A percentile compares a stretch with the other conserved stretches of the same genome.
phyloP scores from a whole-genome alignment of 2,113 vertebrate genomes.

The Tonatia bakeri region DNA sequence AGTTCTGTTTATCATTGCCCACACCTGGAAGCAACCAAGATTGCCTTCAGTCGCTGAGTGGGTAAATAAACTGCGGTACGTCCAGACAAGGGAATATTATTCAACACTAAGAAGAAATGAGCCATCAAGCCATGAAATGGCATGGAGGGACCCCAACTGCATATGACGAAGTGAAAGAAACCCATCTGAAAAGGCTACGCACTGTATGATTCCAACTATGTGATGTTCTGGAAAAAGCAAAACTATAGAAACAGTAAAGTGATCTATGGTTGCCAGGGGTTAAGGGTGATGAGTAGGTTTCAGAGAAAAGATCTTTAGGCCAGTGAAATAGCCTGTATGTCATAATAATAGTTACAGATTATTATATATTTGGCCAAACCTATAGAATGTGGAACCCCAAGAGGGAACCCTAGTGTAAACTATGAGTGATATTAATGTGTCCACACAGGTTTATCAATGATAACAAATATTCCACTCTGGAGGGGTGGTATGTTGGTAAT shows the following conservation, averaged over 20 bases:
- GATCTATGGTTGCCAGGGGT: not conserved
- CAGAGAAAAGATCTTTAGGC: not conserved
- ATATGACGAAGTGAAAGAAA: not conserved
- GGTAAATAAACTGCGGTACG: not conserved
- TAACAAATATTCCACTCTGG: not conserved
- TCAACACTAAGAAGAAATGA: not conserved
- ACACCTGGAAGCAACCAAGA: not conserved
- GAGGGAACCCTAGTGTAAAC: not conserved
- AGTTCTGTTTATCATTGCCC: not conserved
- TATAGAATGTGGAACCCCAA: not conserved
- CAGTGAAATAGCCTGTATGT: not conserved
- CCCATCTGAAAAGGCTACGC: not conserved
- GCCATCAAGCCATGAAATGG: not conserved
- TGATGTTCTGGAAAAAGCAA: not conserved
- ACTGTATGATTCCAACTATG: no score
- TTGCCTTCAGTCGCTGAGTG: not conserved
- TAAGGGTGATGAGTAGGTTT: not conserved
- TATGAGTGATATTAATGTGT: not conserved
- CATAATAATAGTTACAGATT: no score
- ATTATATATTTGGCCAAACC: not conserved
- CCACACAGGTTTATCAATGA: not conserved
- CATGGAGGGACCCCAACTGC: not conserved
- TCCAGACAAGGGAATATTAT: not conserved
- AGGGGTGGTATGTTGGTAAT: not conserved
- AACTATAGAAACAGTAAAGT: not conserved